These are phyloP conservation scores for Oreotrochilus melanogaster DNA, from an alignment of 2,113 vertebrate genomes.

Conservation along the genomic window DNA sequence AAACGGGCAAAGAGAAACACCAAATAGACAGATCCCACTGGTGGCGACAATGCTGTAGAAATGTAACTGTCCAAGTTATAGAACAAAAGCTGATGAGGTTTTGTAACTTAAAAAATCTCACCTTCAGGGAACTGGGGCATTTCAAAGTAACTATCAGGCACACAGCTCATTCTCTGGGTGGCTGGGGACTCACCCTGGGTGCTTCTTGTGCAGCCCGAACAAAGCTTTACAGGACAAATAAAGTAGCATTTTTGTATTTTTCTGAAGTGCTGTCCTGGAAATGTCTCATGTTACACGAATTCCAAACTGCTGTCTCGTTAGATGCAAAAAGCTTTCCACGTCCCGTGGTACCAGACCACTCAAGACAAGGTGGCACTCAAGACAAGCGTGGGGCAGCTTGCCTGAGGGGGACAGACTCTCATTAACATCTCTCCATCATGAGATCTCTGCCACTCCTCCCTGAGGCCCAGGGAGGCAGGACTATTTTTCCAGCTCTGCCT, in stretches of 20 bases:
- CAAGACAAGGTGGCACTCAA: not conserved
- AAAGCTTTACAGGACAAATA: not conserved
- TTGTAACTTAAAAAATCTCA: not conserved
- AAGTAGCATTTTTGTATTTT: not conserved
- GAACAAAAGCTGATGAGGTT: not conserved
- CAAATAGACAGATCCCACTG: not conserved
- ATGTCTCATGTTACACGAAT: not conserved
- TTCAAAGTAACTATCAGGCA: not conserved
- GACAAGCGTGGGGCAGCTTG: not conserved
- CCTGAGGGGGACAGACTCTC: not conserved
- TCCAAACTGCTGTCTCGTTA: not conserved
- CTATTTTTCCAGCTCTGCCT: not conserved
- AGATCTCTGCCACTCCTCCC: not conserved
- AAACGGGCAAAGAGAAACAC: not conserved
- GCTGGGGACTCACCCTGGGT: not conserved
- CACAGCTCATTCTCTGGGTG: not conserved
- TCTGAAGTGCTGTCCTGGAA: not conserved
- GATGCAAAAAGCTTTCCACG: not conserved
- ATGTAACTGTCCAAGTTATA: not conserved
- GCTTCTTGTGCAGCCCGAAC: not conserved
- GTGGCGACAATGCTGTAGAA: not conserved
- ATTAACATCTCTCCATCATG: not conserved
- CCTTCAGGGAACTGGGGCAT: not conserved
- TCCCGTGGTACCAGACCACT: not conserved
- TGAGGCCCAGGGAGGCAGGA: not conserved